A percentile compares a stretch with the other conserved stretches of the same genome.
These are phyloP conservation scores for Oreochromis niloticus DNA, from an alignment of 2,113 vertebrate species.

Conservation along the genomic window DNA sequence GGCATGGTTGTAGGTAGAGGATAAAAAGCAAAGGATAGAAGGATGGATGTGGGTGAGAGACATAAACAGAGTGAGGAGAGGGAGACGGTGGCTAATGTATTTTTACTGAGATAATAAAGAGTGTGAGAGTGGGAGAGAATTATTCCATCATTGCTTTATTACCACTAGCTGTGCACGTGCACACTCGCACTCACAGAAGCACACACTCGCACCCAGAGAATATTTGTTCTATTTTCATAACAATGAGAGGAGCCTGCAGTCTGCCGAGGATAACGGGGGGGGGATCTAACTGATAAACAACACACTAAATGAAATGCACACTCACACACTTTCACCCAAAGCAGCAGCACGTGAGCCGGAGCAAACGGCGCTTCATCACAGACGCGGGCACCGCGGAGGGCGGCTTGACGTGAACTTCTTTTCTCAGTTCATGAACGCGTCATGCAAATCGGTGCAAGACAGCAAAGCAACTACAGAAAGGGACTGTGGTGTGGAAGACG, in stretches of 20 bases:
- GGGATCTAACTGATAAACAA: neutral
- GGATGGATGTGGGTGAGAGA: neutral
- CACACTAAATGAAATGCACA: neutral
- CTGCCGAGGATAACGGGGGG: neutral
- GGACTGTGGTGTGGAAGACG: accelerated
- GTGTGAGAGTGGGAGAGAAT: neutral
- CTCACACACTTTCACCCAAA: neutral
- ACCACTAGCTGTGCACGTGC: neutral
- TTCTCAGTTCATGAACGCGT: neutral
- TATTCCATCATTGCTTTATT: neutral
- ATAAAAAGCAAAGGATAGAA: neutral
- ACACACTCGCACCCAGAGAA: neutral
- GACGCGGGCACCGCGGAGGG: neutral
- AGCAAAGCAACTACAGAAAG: neutral
- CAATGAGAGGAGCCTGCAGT: neutral
- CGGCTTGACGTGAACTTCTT: neutral
- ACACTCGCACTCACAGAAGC: neutral
- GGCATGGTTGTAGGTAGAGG: neutral
- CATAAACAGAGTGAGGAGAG: neutral
- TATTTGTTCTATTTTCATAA: neutral
- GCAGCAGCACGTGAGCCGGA: neutral
- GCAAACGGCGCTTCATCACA: neutral
- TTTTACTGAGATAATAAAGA: slow-evolving; percentile 3
- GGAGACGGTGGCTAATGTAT: neutral
- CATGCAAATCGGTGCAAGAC: neutral